These are phyloP conservation scores for Ceratothoa steindachneri DNA, from an alignment of 2,888 invertebrate genomes.

Conservation along the genomic window DNA sequence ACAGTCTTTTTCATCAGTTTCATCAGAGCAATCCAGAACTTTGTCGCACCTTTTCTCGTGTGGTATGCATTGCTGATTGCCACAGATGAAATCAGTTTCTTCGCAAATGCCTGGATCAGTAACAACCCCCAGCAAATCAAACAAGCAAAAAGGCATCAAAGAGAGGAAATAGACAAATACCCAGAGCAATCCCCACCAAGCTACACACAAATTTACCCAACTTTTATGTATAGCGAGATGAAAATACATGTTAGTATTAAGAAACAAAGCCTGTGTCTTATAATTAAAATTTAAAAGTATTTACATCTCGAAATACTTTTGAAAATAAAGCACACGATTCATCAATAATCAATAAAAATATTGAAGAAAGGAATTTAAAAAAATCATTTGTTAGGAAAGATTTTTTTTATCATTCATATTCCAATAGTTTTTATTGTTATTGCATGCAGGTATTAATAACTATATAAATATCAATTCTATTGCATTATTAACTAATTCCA, in stretches of 20 bases:
- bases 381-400: background rate
- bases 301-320: background rate
- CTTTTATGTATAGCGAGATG: background rate
- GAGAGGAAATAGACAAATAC: slow-evolving; percentile 8
- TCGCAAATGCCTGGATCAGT: background rate
- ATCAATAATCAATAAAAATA: background rate
- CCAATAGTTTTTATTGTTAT: background rate
- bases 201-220: background rate
- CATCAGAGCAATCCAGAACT: slow-evolving; percentile 56
- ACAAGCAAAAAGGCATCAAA: slow-evolving; percentile 2
- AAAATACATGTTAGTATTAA: background rate
- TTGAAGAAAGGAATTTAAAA: background rate
- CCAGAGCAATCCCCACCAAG: background rate
- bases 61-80: slow-evolving; percentile 42
- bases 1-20: slow-evolving; percentile 70
- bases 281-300: background rate
- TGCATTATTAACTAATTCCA: too few species aligned
- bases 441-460: background rate
- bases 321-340: background rate
- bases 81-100: slow-evolving; percentile 30
- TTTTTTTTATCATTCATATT: background rate
- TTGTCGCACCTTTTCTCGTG: slow-evolving; percentile 50
- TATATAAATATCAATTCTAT: background rate
- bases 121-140: background rate
- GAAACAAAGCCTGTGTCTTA: too few species aligned